phyloP scores from a whole-genome alignment of 2,888 invertebrate species.

The Arge pagana region DNA sequence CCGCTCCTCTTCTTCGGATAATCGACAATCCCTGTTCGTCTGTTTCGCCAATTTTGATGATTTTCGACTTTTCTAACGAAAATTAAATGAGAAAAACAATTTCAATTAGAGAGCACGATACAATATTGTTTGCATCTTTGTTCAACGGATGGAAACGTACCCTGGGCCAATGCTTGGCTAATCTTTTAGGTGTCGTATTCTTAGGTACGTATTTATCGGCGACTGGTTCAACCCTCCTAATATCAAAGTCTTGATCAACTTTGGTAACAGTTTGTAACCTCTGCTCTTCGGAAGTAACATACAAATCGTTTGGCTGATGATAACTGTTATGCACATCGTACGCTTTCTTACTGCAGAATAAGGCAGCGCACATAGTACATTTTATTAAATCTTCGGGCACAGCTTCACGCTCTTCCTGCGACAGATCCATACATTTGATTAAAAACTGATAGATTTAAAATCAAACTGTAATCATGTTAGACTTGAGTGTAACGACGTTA shows the following conservation, averaged over 20 bases:
- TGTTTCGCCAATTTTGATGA: neutral
- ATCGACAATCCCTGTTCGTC: neutral
- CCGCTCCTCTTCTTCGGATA: neutral
- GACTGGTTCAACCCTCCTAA: constrained; percentile 54
- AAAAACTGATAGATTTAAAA: constrained; percentile 2
- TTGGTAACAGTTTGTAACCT: constrained; percentile 59
- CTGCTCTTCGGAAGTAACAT: constrained; percentile 65
- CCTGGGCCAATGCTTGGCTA: constrained; percentile 36
- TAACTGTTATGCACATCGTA: constrained; percentile 68
- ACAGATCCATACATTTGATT: neutral
- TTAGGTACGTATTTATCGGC: constrained; percentile 47
- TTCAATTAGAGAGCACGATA: too few species aligned
- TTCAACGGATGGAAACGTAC: constrained; percentile 24
- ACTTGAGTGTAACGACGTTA: neutral
- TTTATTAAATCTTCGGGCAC: constrained; percentile 63
- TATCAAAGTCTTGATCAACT: constrained; percentile 63
- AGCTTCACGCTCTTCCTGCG: constrained; percentile 60
- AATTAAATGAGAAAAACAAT: too few species aligned
- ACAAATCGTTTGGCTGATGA: constrained; percentile 66
- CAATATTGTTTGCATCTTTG: too few species aligned
- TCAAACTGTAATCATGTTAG: constrained; percentile 6
- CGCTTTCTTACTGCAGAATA: constrained; percentile 69
- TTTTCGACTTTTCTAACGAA: too few species aligned
- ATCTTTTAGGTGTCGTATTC: constrained; percentile 32
- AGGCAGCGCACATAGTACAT: constrained; percentile 69